Percentiles rank a stretch among this genome's conserved stretches.
Conservation (phyloP, 2,797 vertebrate species). For the Labeo calbasu region DNA sequence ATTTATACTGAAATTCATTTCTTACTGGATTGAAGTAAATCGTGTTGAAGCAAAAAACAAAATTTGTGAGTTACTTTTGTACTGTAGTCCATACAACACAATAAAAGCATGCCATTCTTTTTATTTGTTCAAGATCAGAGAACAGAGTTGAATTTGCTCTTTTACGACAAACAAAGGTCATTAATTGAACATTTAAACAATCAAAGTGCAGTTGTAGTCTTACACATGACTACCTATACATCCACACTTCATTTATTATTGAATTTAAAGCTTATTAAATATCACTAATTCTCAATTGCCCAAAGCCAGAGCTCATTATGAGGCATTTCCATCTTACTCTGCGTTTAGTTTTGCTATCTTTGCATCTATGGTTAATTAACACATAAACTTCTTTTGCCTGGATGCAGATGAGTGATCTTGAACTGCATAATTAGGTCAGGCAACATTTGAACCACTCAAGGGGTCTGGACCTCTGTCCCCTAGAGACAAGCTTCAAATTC, state of each 20-base stretch:
- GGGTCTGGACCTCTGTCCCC: slow-evolving; percentile 29
- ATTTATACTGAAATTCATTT: not conserved
- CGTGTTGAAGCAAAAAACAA: not conserved
- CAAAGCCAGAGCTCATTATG: slow-evolving; percentile 39
- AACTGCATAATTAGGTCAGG: slow-evolving; percentile 58
- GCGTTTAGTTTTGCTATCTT: slow-evolving; percentile 50
- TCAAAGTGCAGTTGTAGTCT: slow-evolving; percentile 20
- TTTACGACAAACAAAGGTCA: slow-evolving; percentile 30
- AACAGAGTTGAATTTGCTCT: not conserved
- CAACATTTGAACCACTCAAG: slow-evolving; percentile 41
- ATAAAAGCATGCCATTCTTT: not conserved
- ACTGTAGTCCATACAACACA: not conserved
- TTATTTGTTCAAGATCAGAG: not conserved
- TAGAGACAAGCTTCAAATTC: slow-evolving; percentile 28
- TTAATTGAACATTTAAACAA: slow-evolving; percentile 31
- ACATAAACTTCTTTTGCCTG: slow-evolving; percentile 50
- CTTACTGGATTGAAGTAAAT: not conserved
- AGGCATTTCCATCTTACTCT: slow-evolving; percentile 41
- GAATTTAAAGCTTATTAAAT: slow-evolving; percentile 51
- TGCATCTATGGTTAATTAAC: slow-evolving; percentile 57
- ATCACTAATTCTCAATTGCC: slow-evolving; percentile 44
- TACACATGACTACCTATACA: slow-evolving; percentile 9
- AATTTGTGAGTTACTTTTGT: not conserved
- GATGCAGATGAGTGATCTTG: slow-evolving; percentile 56
- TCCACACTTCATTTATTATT: slow-evolving; percentile 29